Evolutionary conservation across 2,797 vertebrate genomes (phyloP).

Genomic region (Chiroxiphia lanceolata): DNA sequence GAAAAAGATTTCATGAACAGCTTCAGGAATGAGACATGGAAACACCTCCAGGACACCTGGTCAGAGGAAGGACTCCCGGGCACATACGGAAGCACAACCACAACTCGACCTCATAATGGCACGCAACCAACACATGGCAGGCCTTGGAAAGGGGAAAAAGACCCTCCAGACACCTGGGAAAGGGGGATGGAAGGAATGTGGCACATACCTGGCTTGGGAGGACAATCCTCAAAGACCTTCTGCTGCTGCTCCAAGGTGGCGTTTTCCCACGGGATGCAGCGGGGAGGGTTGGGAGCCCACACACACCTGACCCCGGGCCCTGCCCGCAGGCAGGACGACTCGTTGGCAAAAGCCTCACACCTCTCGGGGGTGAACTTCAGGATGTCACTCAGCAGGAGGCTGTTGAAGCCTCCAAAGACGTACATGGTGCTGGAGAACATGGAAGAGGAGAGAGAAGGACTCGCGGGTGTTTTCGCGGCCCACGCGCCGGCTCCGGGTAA

Average conservation of each 20-base stretch:
- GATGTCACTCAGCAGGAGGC: conserved; percentile 91
- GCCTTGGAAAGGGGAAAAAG: not conserved
- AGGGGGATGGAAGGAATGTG: not conserved
- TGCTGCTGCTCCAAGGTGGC: conserved; percentile 65
- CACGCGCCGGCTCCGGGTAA: not conserved
- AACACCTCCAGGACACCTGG: not conserved
- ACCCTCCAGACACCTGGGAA: rapidly evolving
- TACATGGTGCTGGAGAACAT: conserved; percentile 85
- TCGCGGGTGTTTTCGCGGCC: rapidly evolving
- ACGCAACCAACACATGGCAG: no score
- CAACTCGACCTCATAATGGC: rapidly evolving
- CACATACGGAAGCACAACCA: rapidly evolving
- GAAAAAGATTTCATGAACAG: not conserved
- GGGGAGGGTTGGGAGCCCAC: conserved; percentile 77
- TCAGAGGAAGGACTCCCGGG: not conserved
- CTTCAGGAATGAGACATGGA: not conserved
- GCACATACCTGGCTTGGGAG: conserved; percentile 79
- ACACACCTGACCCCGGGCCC: conserved; percentile 84
- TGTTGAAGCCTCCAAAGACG: conserved; percentile 96
- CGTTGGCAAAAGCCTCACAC: conserved; percentile 80
- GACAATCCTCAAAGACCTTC: conserved; percentile 79
- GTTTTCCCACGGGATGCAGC: conserved; percentile 85
- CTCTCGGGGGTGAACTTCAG: conserved; percentile 85
- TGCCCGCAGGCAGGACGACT: conserved; percentile 75
- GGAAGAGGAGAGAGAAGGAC: not conserved